Percentiles rank a stretch among this genome's conserved stretches.
Evolutionary conservation across 2,888 invertebrate species (phyloP).

Genomic region (Torymus tubicola): DNA sequence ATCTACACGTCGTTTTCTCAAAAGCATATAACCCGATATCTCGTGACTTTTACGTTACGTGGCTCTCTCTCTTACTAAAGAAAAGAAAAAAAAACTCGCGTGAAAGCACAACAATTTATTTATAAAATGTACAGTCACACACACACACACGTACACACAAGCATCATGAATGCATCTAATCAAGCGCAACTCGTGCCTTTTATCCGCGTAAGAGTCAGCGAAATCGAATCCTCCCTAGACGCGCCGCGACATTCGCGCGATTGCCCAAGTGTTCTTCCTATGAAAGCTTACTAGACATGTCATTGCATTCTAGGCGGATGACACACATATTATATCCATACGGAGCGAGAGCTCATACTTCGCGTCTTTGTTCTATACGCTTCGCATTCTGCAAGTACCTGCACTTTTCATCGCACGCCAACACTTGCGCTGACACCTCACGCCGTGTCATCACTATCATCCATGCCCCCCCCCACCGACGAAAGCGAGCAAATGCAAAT

Average conservation of each 20-base stretch:
- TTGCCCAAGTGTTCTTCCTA: slow-evolving; percentile 70
- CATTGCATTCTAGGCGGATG: slow-evolving; percentile 68
- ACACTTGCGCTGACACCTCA: slow-evolving; percentile 25
- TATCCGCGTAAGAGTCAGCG: slow-evolving; percentile 65
- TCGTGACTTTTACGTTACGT: too few species aligned
- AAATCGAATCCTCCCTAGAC: slow-evolving; percentile 69
- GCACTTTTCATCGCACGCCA: slow-evolving; percentile 63
- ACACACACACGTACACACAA: too few species aligned
- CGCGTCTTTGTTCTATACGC: slow-evolving; percentile 39
- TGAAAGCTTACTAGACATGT: slow-evolving; percentile 66
- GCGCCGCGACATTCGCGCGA: slow-evolving; percentile 59
- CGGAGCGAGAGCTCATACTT: not conserved
- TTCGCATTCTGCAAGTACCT: slow-evolving; percentile 64
- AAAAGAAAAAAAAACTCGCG: not conserved
- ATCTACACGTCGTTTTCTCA: too few species aligned
- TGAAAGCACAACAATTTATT: slow-evolving; percentile 20
- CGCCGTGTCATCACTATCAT: slow-evolving; percentile 55
- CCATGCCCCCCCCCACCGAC: not conserved
- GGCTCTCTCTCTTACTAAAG: too few species aligned
- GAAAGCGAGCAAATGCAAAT: slow-evolving; percentile 49
- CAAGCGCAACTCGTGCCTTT: slow-evolving; percentile 27
- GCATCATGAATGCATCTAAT: slow-evolving; percentile 51
- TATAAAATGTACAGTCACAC: slow-evolving; percentile 4
- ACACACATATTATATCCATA: slow-evolving; percentile 62
- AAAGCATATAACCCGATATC: too few species aligned